These are phyloP conservation scores for Macaria notata DNA, from an alignment of 2,888 invertebrate species.

Conservation along the genomic window DNA sequence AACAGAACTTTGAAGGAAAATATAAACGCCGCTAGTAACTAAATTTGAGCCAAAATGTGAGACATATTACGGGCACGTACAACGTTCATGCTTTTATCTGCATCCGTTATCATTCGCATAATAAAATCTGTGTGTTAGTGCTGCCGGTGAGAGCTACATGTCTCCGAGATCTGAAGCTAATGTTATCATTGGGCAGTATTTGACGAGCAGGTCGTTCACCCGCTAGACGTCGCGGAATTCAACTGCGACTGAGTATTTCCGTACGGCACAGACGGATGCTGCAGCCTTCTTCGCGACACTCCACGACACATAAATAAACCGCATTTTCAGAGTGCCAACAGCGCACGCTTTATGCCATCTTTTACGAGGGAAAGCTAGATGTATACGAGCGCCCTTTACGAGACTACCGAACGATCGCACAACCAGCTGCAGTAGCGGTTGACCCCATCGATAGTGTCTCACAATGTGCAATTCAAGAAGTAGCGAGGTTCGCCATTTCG, in stretches of 20 bases:
- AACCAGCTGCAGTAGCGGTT: slow-evolving; percentile 25
- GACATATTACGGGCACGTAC: slow-evolving; percentile 1
- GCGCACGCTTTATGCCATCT: slow-evolving; percentile 49
- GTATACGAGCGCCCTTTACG: slow-evolving; percentile 58
- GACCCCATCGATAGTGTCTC: slow-evolving; percentile 6
- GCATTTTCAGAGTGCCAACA: slow-evolving; percentile 53
- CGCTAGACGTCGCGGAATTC: slow-evolving; percentile 79
- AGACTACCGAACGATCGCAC: slow-evolving; percentile 49
- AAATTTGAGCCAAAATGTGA: background rate
- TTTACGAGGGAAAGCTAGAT: slow-evolving; percentile 40
- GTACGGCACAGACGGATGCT: slow-evolving; percentile 63
- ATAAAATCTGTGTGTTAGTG: slow-evolving; percentile 8
- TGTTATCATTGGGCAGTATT: slow-evolving; percentile 50
- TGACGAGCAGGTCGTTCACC: slow-evolving; percentile 68
- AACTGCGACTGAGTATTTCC: slow-evolving; percentile 69
- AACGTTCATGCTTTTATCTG: slow-evolving; percentile 14
- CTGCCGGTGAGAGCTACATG: slow-evolving; percentile 23
- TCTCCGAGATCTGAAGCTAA: slow-evolving; percentile 35
- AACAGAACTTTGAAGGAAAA: background rate
- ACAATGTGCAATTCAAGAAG: too few species aligned
- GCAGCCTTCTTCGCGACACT: slow-evolving; percentile 69
- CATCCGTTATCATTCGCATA: slow-evolving; percentile 11
- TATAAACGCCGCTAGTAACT: slow-evolving; percentile 1
- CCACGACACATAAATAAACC: slow-evolving; percentile 68
- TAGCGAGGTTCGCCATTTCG: too few species aligned